These are phyloP conservation scores for Porites rus DNA, from an alignment of 92 coral and sea anemone species.

Conservation along the genomic window DNA sequence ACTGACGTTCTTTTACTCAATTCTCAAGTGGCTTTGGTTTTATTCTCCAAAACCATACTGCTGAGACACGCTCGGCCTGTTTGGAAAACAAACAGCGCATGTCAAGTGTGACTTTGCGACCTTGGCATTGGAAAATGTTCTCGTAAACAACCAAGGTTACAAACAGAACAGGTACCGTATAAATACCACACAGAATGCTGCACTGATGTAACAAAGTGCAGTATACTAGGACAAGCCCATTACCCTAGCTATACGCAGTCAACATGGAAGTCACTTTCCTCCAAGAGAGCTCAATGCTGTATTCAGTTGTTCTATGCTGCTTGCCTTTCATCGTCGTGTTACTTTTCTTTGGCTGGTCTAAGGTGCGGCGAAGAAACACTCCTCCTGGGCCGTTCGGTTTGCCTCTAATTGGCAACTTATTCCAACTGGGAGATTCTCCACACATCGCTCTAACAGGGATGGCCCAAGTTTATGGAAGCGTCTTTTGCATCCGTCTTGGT, in stretches of 20 bases:
- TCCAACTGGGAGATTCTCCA: slow-evolving; percentile 80
- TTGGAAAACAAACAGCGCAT: slow-evolving; percentile 48
- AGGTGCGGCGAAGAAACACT: slow-evolving; percentile 3
- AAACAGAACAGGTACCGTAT: not conserved
- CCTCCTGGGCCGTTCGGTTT: slow-evolving; percentile 89
- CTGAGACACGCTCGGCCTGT: slow-evolving; percentile 25
- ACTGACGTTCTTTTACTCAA: not conserved
- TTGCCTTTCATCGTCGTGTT: not conserved
- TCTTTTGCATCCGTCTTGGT: slow-evolving; percentile 80
- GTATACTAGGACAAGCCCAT: not conserved
- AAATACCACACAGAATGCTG: slow-evolving; percentile 26
- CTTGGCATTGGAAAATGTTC: slow-evolving; percentile 50
- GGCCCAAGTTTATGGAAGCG: slow-evolving; percentile 82
- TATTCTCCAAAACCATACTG: slow-evolving; percentile 20
- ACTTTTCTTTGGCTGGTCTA: slow-evolving; percentile 23
- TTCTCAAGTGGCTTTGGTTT: slow-evolving; percentile 1
- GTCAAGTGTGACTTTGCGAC: slow-evolving; percentile 53
- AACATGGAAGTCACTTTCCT: slow-evolving; percentile 27
- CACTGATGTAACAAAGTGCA: slow-evolving; percentile 1
- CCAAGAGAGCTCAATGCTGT: slow-evolving; percentile 15
- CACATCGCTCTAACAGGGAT: slow-evolving; percentile 75
- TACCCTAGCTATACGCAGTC: not conserved
- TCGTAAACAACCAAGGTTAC: slow-evolving; percentile 56
- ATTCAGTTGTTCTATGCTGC: not conserved
- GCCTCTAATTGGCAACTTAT: slow-evolving; percentile 91